Evolutionary conservation across 2,113 vertebrate species (phyloP).

Genomic region (Scatophagus argus): DNA sequence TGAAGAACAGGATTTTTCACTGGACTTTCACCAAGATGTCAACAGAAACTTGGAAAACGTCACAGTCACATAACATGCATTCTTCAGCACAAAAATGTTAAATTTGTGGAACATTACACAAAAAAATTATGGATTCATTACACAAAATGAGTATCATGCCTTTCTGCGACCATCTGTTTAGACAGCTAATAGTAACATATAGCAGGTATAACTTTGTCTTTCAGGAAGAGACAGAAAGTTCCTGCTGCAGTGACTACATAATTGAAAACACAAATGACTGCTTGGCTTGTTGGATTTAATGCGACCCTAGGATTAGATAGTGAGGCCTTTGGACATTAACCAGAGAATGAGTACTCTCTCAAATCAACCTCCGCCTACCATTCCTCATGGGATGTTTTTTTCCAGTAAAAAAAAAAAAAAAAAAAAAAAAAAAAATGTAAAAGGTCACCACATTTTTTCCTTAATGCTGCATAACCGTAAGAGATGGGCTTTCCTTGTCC

Average conservation of each 20-base stretch:
- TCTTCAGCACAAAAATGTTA: not conserved
- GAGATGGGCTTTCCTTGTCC: slow-evolving; percentile 80
- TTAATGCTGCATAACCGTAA: slow-evolving; percentile 75
- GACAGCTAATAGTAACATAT: slow-evolving; percentile 41
- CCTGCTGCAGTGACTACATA: slow-evolving; percentile 65
- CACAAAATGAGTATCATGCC: not conserved
- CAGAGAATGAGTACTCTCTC: slow-evolving; percentile 79
- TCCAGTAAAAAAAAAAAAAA: no score
- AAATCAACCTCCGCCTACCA: slow-evolving; percentile 69
- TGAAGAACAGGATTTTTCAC: not conserved
- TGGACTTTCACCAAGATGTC: not conserved
- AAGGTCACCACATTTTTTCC: slow-evolving; percentile 82
- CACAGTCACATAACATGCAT: not conserved
- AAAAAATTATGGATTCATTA: slow-evolving; percentile 35
- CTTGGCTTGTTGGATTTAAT: slow-evolving; percentile 82
- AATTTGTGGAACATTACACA: slow-evolving; percentile 12
- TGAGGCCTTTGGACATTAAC: slow-evolving; percentile 82
- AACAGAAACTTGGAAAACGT: slow-evolving; percentile 10
- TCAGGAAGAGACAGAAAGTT: slow-evolving; percentile 59
- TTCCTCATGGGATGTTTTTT: slow-evolving; percentile 70
- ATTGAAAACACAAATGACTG: slow-evolving; percentile 84
- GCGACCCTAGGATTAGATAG: slow-evolving; percentile 80
- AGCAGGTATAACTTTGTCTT: slow-evolving; percentile 44
- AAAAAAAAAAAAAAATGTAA: no score
- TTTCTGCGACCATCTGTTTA: slow-evolving; percentile 39